phyloP scores from a whole-genome alignment of 2,113 vertebrate genomes.

The Leiothrix lutea region DNA sequence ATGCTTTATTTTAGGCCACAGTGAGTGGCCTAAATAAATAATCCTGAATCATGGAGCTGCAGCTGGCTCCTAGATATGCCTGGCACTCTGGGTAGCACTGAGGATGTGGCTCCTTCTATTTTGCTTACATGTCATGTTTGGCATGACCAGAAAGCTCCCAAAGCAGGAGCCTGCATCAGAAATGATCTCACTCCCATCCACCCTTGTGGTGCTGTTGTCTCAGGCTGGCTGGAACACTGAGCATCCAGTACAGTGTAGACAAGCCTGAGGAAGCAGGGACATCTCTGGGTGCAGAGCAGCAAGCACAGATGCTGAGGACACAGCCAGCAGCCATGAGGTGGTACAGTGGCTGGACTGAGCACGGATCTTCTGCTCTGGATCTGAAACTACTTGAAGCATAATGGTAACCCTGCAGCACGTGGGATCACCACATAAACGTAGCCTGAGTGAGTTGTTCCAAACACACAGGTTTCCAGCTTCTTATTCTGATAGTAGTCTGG shows the following conservation, averaged over 20 bases:
- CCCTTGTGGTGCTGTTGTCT: not conserved
- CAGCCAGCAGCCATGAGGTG: not conserved
- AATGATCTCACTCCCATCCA: not conserved
- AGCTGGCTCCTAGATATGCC: not conserved
- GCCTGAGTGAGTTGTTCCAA: not conserved
- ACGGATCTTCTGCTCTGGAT: not conserved
- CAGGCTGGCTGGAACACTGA: not conserved
- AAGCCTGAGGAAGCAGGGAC: not conserved
- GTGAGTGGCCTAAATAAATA: not conserved
- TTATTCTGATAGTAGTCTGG: not conserved
- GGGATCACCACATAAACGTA: not conserved
- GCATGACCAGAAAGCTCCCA: not conserved
- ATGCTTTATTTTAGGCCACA: not conserved
- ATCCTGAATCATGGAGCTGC: not conserved
- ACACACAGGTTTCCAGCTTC: not conserved
- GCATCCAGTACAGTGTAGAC: rapidly evolving
- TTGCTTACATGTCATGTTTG: not conserved
- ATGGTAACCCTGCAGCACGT: rapidly evolving
- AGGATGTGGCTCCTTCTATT: not conserved
- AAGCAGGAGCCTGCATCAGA: not conserved
- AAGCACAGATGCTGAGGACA: rapidly evolving
- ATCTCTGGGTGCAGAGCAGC: not conserved
- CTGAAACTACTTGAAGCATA: not conserved
- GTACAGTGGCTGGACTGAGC: not conserved
- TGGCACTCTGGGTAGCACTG: not conserved